Conservation (phyloP, 1,140 invertebrate genomes). For the silkworm (Bombyx mori) region ASM3026992v2 NC_085117.1:9660001-9660500, state of each 20-base stretch:
- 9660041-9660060: not conserved
- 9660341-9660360: conserved; percentile 29
- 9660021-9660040: too few relatives aligned
- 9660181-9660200: not conserved
- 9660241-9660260: too few relatives aligned
- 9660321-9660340: conserved; percentile 58
- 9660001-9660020: too few relatives aligned
- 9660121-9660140: not conserved
- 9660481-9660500: too few relatives aligned
- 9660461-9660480: too few relatives aligned
- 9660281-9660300: conserved; percentile 12
- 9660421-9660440: conserved; percentile 27
- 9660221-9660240: too few relatives aligned
- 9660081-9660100: conserved; percentile 8
- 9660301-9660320: conserved; percentile 29
- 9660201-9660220: not conserved
- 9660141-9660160: not conserved
- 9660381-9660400: conserved; percentile 58
- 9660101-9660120: conserved; percentile 9
- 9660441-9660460: too few relatives aligned
- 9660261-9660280: conserved; percentile 7
- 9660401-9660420: conserved; percentile 39
- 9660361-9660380: conserved; percentile 54
- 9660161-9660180: not conserved
- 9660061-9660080: not conserved